Evolutionary conservation across 2,797 vertebrate genomes (phyloP).

Genomic region (Hydrophis major): DNA sequence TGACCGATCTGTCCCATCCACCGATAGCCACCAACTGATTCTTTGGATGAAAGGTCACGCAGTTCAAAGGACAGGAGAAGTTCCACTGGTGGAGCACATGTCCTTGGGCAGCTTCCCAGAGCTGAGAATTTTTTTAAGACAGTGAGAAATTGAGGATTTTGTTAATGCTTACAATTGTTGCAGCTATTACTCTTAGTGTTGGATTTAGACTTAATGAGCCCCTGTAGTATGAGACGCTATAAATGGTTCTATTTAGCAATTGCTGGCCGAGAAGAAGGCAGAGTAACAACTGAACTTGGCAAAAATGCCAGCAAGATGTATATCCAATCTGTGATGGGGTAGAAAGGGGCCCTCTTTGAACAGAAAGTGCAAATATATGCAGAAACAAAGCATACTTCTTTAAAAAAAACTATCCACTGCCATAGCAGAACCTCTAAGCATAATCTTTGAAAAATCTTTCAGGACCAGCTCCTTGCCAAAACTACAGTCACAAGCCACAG

Average conservation of each 20-base stretch:
- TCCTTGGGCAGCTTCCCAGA: conserved; percentile 58
- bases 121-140: conserved; percentile 34
- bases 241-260: neutral
- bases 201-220: too few species aligned
- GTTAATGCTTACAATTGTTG: neutral
- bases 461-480: too few species aligned
- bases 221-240: neutral
- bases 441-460: too few species aligned
- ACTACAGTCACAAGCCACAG: too few species aligned
- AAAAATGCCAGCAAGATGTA: neutral
- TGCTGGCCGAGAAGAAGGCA: neutral
- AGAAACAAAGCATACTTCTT: neutral
- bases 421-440: too few species aligned
- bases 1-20: conserved; percentile 78
- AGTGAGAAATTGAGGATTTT: neutral
- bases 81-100: conserved; percentile 41
- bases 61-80: conserved; percentile 78
- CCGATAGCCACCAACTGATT: conserved; percentile 76
- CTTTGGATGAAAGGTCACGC: conserved; percentile 78
- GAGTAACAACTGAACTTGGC: neutral
- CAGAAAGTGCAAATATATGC: neutral
- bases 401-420: too few species aligned
- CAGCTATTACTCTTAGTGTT: neutral
- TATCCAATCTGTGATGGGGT: neutral
- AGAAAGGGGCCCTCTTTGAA: neutral